Percentiles rank a stretch among this genome's conserved stretches.
These are phyloP conservation scores for Lepidostoma basale DNA, from an alignment of 1,140 invertebrate genomes.

Conservation along the genomic window DNA sequence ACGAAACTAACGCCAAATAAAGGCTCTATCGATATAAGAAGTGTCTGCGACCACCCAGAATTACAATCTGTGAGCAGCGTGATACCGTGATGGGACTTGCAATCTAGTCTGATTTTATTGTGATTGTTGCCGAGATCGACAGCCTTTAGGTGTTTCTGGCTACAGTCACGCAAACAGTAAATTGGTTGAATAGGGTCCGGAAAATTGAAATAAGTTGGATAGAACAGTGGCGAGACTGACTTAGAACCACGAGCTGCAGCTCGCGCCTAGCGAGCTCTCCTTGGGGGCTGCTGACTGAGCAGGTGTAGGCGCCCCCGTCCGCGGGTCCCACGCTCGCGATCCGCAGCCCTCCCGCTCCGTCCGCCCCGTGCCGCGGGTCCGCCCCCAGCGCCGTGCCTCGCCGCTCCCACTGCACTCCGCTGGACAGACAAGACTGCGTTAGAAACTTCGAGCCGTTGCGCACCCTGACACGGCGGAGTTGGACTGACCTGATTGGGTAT, in stretches of 20 bases:
- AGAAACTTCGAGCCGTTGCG: neutral
- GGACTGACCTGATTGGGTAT: constrained; percentile 64
- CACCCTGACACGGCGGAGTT: no score
- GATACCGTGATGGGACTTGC: no score
- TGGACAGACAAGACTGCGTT: neutral
- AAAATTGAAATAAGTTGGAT: no score
- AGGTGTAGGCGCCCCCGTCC: constrained; percentile 73
- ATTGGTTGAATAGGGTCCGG: no score
- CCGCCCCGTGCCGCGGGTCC: constrained; percentile 10
- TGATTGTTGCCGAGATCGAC: no score
- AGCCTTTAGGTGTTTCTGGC: no score
- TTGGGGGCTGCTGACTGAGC: constrained; percentile 71
- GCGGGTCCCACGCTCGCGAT: constrained; percentile 70
- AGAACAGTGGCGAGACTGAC: constrained; percentile 58
- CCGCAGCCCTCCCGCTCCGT: constrained; percentile 66
- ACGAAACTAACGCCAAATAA: no score
- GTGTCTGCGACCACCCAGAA: no score
- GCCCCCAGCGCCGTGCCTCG: constrained; percentile 21
- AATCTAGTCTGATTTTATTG: no score
- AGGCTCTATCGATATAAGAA: no score
- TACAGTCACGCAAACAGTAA: no score
- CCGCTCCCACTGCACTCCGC: constrained; percentile 36
- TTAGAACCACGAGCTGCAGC: constrained; percentile 71
- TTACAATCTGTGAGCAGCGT: no score
- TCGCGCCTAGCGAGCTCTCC: constrained; percentile 71